Evolutionary conservation across 2,797 vertebrate genomes (phyloP).

Genomic region (Hydrolagus colliei): DNA sequence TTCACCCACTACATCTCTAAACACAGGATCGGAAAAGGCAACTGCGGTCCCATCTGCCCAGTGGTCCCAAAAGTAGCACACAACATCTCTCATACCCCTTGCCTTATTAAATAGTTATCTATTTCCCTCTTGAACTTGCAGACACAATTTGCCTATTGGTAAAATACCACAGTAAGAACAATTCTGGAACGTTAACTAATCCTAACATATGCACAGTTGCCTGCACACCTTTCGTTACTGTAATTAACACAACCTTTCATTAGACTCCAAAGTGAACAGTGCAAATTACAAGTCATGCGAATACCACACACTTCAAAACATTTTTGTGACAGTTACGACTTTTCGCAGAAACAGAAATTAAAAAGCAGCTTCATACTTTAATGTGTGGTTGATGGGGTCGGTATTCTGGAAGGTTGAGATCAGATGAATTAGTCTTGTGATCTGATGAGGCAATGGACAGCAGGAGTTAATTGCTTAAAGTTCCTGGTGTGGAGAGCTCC

Average conservation of each 20-base stretch:
- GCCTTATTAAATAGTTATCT: too few species aligned
- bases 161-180: background rate
- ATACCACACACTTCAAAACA: conserved; percentile 1
- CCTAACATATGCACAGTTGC: conserved; percentile 8
- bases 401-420: too few species aligned
- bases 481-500: background rate
- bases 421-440: too few species aligned
- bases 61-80: too few species aligned
- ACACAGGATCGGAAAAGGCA: too few species aligned
- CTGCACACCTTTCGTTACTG: conserved; percentile 22
- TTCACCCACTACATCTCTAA: background rate
- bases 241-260: conserved; percentile 20
- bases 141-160: background rate
- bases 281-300: background rate
- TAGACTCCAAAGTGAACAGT: conserved; percentile 12
- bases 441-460: background rate
- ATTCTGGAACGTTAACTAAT: conserved; percentile 16
- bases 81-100: too few species aligned
- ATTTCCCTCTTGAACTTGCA: too few species aligned
- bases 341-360: conserved; percentile 2
- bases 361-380: too few species aligned
- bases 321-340: background rate
- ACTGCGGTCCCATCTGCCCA: too few species aligned
- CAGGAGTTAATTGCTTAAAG: background rate
- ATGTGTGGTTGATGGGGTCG: too few species aligned